Evolutionary conservation across 1,140 invertebrate species (phyloP), one percentile per base, ranked within the genome.

Genomic region (Drosophila repleta): DNA sequence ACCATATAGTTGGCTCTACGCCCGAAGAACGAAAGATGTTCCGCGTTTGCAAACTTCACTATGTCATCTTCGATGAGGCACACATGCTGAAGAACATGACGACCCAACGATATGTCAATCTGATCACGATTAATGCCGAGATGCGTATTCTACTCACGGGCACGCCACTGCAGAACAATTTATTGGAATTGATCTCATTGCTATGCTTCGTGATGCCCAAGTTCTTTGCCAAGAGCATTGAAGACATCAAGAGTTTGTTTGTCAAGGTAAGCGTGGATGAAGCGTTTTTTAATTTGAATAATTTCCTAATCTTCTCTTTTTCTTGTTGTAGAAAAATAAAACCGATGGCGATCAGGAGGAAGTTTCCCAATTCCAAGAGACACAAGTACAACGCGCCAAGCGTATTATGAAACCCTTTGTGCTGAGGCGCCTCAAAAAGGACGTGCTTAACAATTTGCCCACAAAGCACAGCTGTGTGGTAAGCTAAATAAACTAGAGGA

Each of bases 81-180:
- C 98, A 99, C 84, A 98, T 99, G 97, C 92, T 99, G 6, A 99
- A 99, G 92, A 99, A 99, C 91, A 99, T 99, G 97, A 95, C 95
- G 37, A 97, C 97, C 4, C 94, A 96, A 67, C 93, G 98, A 80
- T 99, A 98, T 85, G 95, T 97, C 79, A 96, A 96, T 91, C 93
- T 99, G 11, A 95, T 98, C 78, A 95, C 95, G 81, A 96, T 99
- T 45, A 97, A 96, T 95, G 96, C 97, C 3, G 94, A 95, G 79
- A 94, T 96, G 91, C 93, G 97, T 35, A 94, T 98, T 21, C 92
- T 99, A 11, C 91, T 99, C 26, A 99, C 97, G 0, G 98, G 98
- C 7, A 99, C 97, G 0, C 98, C 98, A 0, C 91, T 99, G 7
- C 98, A 99, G 93, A 99, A 99, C 92, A 99, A 98, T 93, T 93